Conservation (phyloP, 2,888 invertebrate species). For the Oeneis ivallda region DNA sequence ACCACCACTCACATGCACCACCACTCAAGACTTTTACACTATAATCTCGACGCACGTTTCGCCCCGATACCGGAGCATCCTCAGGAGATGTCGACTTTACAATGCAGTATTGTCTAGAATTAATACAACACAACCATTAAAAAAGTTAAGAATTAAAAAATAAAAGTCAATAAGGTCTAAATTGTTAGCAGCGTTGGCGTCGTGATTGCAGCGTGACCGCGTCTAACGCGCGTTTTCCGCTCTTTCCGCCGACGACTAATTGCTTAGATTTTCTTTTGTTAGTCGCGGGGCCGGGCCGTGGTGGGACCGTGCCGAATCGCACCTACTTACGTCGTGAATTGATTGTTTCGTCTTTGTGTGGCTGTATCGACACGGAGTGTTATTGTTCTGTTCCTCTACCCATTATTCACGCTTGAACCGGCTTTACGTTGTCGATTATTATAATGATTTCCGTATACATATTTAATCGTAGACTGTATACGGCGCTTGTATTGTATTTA, state of each 20-base stretch:
- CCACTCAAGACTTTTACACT: too few species aligned
- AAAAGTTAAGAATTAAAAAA: conserved; percentile 23
- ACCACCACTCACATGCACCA: too few species aligned
- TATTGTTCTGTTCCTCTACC: conserved; percentile 72
- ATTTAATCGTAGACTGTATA: conserved; percentile 44
- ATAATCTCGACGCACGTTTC: too few species aligned
- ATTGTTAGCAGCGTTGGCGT: conserved; percentile 17
- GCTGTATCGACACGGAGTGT: conserved; percentile 77
- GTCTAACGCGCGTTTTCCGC: conserved; percentile 80
- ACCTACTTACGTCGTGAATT: conserved; percentile 80
- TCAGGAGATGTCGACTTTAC: too few species aligned
- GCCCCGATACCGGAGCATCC: too few species aligned
- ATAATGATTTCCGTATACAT: conserved; percentile 70
- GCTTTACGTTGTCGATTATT: conserved; percentile 74
- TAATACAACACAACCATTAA: too few species aligned
- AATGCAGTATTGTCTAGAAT: too few species aligned
- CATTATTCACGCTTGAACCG: conserved; percentile 75
- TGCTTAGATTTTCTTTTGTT: conserved; percentile 82
- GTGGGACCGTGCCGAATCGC: conserved; percentile 76
- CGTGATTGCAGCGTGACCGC: conserved; percentile 57
- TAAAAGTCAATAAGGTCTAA: conserved; percentile 38
- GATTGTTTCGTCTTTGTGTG: conserved; percentile 78
- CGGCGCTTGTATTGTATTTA: conserved; percentile 24
- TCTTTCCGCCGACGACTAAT: conserved; percentile 82
- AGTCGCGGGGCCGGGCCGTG: conserved; percentile 76